Conservation (phyloP, 2,888 invertebrate genomes). For the Lasioglossum morio region DNA sequence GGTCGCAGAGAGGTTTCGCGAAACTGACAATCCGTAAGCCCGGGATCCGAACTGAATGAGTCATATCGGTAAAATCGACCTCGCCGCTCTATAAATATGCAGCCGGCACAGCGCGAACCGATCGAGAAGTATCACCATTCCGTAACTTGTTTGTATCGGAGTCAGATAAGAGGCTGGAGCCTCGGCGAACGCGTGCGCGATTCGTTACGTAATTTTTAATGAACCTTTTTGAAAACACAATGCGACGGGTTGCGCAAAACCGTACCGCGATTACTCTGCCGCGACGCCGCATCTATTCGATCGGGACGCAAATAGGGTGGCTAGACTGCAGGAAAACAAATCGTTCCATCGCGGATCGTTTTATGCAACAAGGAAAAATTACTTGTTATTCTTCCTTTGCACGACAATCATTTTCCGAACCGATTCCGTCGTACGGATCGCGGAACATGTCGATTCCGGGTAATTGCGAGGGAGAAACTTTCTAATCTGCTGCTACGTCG, state of each 20-base stretch:
- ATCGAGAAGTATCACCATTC: conserved; percentile 49
- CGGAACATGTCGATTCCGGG: conserved; percentile 25
- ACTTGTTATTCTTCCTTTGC: not conserved
- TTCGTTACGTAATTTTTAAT: conserved; percentile 28
- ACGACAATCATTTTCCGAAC: not conserved
- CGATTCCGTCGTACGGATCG: not conserved
- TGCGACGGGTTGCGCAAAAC: conserved; percentile 9
- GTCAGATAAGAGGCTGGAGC: conserved; percentile 34
- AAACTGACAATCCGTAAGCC: conserved; percentile 45
- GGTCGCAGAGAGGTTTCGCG: conserved; percentile 8
- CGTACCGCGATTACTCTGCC: not conserved
- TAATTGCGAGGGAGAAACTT: conserved; percentile 43
- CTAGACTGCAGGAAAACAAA: not conserved
- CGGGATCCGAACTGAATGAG: conserved; percentile 48
- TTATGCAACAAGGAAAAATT: not conserved
- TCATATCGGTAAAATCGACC: conserved; percentile 60
- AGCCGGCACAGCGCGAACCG: conserved; percentile 34
- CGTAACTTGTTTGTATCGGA: conserved; percentile 42
- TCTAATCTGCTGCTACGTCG: conserved; percentile 39
- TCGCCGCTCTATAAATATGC: conserved; percentile 59
- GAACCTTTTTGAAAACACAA: conserved; percentile 14
- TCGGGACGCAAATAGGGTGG: not conserved
- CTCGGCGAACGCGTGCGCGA: conserved; percentile 3
- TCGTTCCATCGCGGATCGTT: not conserved
- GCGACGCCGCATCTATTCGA: not conserved